A percentile compares a stretch with the other conserved stretches of the same genome.
These are phyloP conservation scores for Sylvilagus floridanus DNA, from an alignment of 2,797 vertebrate genomes.

Conservation along the genomic window DNA sequence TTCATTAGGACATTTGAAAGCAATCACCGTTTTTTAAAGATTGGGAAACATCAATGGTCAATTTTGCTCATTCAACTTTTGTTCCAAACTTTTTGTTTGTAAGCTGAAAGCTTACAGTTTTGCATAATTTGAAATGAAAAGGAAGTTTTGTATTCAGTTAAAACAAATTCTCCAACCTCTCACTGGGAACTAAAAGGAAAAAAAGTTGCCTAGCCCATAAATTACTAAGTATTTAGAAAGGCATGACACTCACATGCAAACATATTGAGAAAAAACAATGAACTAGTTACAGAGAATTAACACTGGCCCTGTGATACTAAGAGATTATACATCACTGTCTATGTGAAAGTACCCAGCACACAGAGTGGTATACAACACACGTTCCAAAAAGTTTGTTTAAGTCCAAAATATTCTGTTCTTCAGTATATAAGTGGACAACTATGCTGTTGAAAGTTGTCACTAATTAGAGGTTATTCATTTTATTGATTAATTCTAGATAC, in stretches of 20 bases:
- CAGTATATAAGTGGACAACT: not conserved
- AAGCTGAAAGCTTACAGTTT: not conserved
- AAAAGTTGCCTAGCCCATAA: constrained; percentile 24
- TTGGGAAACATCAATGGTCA: not conserved
- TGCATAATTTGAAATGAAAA: constrained; percentile 53
- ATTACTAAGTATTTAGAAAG: constrained; percentile 56
- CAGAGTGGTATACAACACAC: not conserved
- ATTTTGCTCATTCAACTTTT: not conserved
- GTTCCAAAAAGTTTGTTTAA: not conserved
- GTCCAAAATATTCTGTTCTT: not conserved
- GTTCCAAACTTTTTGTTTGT: not conserved
- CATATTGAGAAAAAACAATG: constrained; percentile 44
- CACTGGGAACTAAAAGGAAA: constrained; percentile 3
- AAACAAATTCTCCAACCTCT: constrained; percentile 58
- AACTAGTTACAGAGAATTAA: not conserved
- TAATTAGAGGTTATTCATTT: constrained; percentile 9
- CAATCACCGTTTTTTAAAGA: not conserved
- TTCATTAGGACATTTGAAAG: not conserved
- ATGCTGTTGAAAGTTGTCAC: not conserved
- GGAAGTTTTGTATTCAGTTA: constrained; percentile 49
- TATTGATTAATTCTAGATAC: not conserved
- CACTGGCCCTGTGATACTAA: not conserved
- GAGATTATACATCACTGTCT: not conserved
- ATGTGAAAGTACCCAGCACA: not conserved
- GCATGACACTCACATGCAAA: constrained; percentile 60